phyloP scores from a whole-genome alignment of 2,797 vertebrate genomes.

The Chiloscyllium punctatum region DNA sequence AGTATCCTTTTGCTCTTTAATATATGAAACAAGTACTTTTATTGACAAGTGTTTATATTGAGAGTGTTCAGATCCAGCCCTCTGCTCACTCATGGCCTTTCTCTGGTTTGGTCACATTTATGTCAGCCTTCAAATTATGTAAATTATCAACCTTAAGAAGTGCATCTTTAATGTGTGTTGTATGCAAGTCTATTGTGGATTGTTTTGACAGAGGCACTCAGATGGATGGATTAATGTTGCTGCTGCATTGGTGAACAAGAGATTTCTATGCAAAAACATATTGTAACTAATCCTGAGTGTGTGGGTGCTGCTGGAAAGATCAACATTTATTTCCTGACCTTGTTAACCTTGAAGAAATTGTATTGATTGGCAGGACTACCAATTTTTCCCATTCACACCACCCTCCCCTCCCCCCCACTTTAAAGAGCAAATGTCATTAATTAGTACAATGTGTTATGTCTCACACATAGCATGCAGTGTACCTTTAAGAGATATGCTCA shows the following conservation, averaged over 20 bases:
- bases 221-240: background rate
- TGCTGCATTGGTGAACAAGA: background rate
- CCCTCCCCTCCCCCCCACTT: too few relatives aligned
- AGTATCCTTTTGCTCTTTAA: background rate
- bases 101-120: too few relatives aligned
- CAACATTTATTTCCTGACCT: too few relatives aligned
- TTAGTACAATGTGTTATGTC: background rate
- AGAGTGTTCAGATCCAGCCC: background rate
- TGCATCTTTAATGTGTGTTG: background rate
- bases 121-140: background rate
- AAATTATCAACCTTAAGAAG: background rate
- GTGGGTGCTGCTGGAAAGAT: too few relatives aligned
- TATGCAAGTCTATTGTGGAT: background rate
- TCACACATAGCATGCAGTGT: too few relatives aligned
- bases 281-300: too few relatives aligned
- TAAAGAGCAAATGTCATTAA: background rate
- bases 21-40: background rate
- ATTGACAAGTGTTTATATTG: background rate
- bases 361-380: background rate
- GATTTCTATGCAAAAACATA: too few relatives aligned
- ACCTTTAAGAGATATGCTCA: too few relatives aligned
- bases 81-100: too few relatives aligned
- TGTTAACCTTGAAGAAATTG: background rate
- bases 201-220: background rate
- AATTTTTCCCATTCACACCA: too few relatives aligned